These are phyloP conservation scores for Hypomecis punctinalis DNA, from an alignment of 2,888 invertebrate genomes.

Conservation along the genomic window DNA sequence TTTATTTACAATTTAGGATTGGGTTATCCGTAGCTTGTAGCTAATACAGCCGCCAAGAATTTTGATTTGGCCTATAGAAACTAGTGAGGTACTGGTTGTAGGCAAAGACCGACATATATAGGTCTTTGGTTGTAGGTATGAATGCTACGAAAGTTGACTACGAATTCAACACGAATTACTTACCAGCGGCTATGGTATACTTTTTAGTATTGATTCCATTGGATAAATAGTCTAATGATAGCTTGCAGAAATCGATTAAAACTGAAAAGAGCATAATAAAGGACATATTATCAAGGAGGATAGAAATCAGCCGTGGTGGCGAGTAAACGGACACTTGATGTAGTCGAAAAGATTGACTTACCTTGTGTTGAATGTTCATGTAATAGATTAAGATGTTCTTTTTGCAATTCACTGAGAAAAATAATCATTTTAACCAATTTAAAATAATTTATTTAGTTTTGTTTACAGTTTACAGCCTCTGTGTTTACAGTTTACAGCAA, in stretches of 20 bases:
- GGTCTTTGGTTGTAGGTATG: background rate
- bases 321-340: background rate
- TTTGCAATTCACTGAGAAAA: slow-evolving; percentile 77
- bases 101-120: no score
- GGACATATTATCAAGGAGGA: background rate
- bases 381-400: slow-evolving; percentile 70
- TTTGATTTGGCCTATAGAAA: no score
- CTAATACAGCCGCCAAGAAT: no score
- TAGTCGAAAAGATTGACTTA: slow-evolving; percentile 36
- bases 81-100: background rate
- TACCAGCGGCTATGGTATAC: slow-evolving; percentile 87
- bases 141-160: background rate
- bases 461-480: background rate
- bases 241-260: slow-evolving; percentile 88
- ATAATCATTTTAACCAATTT: slow-evolving; percentile 67
- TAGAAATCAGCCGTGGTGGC: background rate
- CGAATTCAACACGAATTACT: slow-evolving; percentile 40
- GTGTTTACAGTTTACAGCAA: no score
- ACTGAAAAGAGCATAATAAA: slow-evolving; percentile 73
- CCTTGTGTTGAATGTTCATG: slow-evolving; percentile 73
- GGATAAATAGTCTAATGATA: slow-evolving; percentile 87
- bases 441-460: background rate
- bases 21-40: no score
- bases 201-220: slow-evolving; percentile 88
- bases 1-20: no score